Conservation (phyloP, 2,888 invertebrate species). For the Phymatocera aterrima region DNA sequence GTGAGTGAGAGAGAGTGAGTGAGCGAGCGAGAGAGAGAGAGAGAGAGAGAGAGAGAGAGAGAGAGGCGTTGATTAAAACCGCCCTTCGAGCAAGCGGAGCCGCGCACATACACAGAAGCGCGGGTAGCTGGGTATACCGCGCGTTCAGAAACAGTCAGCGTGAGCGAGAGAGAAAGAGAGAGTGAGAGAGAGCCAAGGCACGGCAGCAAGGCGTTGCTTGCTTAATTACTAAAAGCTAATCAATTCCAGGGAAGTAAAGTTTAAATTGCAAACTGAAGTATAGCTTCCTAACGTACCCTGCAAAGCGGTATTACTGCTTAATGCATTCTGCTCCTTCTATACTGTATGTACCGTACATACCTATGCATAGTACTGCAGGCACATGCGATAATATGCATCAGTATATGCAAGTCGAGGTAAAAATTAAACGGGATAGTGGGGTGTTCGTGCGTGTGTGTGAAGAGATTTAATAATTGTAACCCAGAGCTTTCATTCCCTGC, state of each 20-base stretch:
- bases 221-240: conserved; percentile 75
- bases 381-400: not conserved
- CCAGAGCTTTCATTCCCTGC: no score
- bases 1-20: conserved; percentile 25
- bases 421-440: not conserved
- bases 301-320: conserved; percentile 60
- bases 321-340: conserved; percentile 69
- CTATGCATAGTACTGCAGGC: not conserved
- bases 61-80: conserved; percentile 73
- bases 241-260: conserved; percentile 75
- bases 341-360: not conserved
- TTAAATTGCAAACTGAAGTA: conserved; percentile 75
- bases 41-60: conserved; percentile 54
- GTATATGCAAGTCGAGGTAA: not conserved
- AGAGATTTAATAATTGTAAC: no score
- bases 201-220: conserved; percentile 71
- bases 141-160: conserved; percentile 41
- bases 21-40: conserved; percentile 36
- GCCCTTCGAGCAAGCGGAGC: conserved; percentile 59
- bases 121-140: conserved; percentile 44
- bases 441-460: no score
- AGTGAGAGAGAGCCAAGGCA: conserved; percentile 46
- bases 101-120: conserved; percentile 51
- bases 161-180: not conserved
- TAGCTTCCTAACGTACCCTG: conserved; percentile 66